phyloP scores from a whole-genome alignment of 2,888 invertebrate genomes.

The Bembecia ichneumoniformis region DNA sequence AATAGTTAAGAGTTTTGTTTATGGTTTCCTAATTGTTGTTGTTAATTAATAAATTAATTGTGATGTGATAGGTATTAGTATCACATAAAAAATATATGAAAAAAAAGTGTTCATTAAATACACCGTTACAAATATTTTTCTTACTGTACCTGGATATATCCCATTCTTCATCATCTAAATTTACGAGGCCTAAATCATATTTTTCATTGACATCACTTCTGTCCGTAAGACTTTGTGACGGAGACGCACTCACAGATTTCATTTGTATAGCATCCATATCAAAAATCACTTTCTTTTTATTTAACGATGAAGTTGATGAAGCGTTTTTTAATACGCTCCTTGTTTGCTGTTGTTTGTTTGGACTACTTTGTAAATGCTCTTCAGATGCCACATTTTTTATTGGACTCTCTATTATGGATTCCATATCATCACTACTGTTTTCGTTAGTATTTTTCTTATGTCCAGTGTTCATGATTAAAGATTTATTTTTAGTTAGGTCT shows the following conservation, averaged over 20 bases:
- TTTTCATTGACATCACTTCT: conserved; percentile 49
- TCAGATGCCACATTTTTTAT: conserved; percentile 31
- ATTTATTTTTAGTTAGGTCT: conserved; percentile 21
- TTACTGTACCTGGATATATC: conserved; percentile 63
- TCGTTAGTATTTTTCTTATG: conserved; percentile 9
- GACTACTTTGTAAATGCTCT: conserved; percentile 27
- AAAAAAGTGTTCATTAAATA: no score
- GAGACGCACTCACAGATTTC: conserved; percentile 66
- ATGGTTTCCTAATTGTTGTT: no score
- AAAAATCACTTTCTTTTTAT: conserved; percentile 77
- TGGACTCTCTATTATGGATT: conserved; percentile 29
- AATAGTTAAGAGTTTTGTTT: no score
- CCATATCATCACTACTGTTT: conserved; percentile 33
- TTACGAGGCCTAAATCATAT: conserved; percentile 46
- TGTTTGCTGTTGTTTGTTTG: conserved; percentile 42
- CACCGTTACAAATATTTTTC: not conserved
- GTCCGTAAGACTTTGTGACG: conserved; percentile 61
- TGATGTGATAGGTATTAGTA: no score
- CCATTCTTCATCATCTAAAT: conserved; percentile 66
- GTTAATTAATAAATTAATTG: no score
- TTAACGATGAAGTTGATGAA: conserved; percentile 65
- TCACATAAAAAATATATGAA: no score
- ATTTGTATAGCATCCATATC: conserved; percentile 73
- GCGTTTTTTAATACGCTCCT: conserved; percentile 74
- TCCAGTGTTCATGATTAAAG: conserved; percentile 9